Base-by-base conservation (phyloP, 2,888 invertebrate genomes). In the Nephrocerus scutellatus region DNA sequence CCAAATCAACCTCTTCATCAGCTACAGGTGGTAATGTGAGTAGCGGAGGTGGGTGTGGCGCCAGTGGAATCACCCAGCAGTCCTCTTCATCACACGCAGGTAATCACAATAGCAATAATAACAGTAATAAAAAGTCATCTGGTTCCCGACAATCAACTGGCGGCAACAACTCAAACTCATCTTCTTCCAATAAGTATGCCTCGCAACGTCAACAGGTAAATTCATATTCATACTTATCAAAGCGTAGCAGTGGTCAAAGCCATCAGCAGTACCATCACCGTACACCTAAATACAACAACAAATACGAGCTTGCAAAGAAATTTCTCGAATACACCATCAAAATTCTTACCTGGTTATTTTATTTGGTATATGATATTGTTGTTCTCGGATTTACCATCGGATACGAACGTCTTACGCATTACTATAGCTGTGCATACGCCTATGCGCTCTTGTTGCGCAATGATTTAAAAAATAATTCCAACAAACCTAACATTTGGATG, bases 331-430 rank as follows among this genome's bases (percentile, higher is more conserved):
- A 72, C 2, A 72, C 75, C 6, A 70, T 74, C 61, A 77, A 74
- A 54, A 76, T 85, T 40, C 63, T 84, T 39, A 72, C 78, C 41
- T 89, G 89, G 89, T 76, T 89, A 42, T 71, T 83, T 48, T 80
- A 82, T 68, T 71, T 89, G 52, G 74, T 89, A 16, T 83, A 80
- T 18, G 88, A 89, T 63, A 83, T 88, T 51, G 77, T 82, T 51
- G 79, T 80, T 42, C 79, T 89, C 73, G 88, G 86, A 36, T 66
- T 58, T 42, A 66, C 66, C 43, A 66, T 69, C 52, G 56, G 56
- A 1, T 66, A 61, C 30, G 68, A 68, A 22, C 60, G 63, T 6
- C 24, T 66, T 9, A 52, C 55, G 1, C 41, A 52, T 15, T 57
- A 55, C 9, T 63, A 59, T 38, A 49, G 53, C 14, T 53, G 53